These are phyloP conservation scores for Terebella lapidaria DNA, from an alignment of 2,888 invertebrate species.

Conservation along the genomic window DNA sequence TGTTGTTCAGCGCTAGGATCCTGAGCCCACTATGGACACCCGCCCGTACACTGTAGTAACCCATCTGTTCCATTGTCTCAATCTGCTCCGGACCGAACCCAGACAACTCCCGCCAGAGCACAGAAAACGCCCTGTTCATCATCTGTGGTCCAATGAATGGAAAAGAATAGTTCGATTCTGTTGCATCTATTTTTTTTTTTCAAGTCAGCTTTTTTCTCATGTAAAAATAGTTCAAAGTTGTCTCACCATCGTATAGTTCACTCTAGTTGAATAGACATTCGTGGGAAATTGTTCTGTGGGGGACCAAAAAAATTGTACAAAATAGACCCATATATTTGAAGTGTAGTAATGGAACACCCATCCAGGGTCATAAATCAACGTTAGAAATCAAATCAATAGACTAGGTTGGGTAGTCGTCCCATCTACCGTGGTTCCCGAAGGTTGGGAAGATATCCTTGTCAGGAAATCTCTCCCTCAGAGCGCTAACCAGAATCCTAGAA, in stretches of 20 bases:
- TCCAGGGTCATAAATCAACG: too few species aligned
- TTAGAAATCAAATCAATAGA: too few species aligned
- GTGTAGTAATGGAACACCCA: too few species aligned
- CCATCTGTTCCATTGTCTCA: neutral
- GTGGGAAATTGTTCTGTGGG: conserved; percentile 1
- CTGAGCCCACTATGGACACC: neutral
- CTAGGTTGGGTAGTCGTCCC: too few species aligned
- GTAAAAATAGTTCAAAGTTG: too few species aligned
- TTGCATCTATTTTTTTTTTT: neutral
- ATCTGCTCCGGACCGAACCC: neutral
- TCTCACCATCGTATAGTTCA: neutral
- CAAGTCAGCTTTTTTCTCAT: neutral
- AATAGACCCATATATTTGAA: too few species aligned
- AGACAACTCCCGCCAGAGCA: neutral
- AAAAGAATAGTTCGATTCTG: too few species aligned
- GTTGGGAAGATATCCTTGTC: neutral
- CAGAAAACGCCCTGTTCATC: conserved; percentile 1
- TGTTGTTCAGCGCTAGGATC: neutral
- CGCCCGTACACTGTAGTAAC: neutral
- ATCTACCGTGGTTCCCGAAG: conserved; percentile 3
- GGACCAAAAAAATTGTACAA: neutral
- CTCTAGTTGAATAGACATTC: neutral
- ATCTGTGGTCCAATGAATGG: neutral
- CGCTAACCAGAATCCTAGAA: neutral
- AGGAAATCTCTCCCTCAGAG: neutral